Evolutionary conservation across 2,888 invertebrate genomes (phyloP), one percentile per base, ranked within the genome.

Genomic region (Biston betularia): DNA sequence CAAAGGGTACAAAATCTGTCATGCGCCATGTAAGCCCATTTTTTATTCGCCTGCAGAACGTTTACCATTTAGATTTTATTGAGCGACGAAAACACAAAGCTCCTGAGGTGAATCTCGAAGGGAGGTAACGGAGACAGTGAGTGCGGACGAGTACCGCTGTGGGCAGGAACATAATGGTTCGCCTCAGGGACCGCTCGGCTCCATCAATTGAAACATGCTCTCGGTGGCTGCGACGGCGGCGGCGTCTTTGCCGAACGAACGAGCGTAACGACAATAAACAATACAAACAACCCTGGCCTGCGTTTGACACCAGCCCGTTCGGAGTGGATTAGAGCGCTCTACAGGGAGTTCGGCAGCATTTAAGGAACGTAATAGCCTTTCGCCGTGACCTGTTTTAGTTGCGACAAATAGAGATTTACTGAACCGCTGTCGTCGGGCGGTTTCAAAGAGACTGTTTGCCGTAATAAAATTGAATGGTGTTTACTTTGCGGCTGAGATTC

Each of bases 341-440:
- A 88, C 87, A 82, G 92, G 88, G 91, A 90, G 89, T 91, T 92
- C 91, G 91, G 89, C 89, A 91, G 91, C 91, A 90, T 92, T 93
- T 92, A 91, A 92, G 90, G 89, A 90, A 81, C 91, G 92, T 92
- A 92, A 93, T 92, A 92, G 92, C 91, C 89, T 89, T 88, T 89
- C 87, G 86, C 90, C 89, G 93, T 93, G 93, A 93, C 93, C 93
- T 92, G 93, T 89, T 93, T 92, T 89, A 92, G 89, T 90, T 90
- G 92, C 90, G 90, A 93, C 93, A 93, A 93, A 93, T 93, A 91
- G 90, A 93, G 92, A 93, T 93, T 93, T 93, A 93, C 92, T 87
- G 85, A 85, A 90, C 89, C 86, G 89, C 89, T 84, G 82, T 80
- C 86, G 87, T 80, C 86, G 87, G 86, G 86, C 87, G 87, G 86